Base-by-base conservation (phyloP, 1,140 invertebrate genomes). In the Drosophila orosa region DNA sequence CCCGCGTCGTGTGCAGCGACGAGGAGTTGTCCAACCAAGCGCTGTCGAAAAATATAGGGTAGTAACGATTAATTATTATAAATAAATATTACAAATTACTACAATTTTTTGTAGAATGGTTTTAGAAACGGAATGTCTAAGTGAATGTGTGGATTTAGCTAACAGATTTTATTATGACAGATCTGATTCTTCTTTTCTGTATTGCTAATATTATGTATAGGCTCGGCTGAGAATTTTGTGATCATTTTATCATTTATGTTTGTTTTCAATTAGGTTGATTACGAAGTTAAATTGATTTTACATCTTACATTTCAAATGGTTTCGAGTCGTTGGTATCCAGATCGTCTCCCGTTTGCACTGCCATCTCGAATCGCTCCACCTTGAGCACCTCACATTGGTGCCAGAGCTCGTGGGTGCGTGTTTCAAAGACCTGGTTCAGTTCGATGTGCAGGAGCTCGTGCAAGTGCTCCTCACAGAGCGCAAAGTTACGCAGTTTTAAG, bases 401-500 rank as follows among this genome's bases (percentile, higher is more conserved):
- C 82, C 82, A 86, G 13, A 86, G 61, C 47, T 86, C 82, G 31
- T 86, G 80, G 57, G 82, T 86, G 37, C 82, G 78, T 33, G 73
- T 63, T 60, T 86, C 82, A 52, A 86, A 86, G 40, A 83, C 78
- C 71, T 86, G 80, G 44, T 83, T 84, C 48, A 86, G 80, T 80
- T 86, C 80, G 35, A 86, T 83, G 63, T 86, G 82, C 25, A 86
- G 66, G 40, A 86, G 74, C 68, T 86, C 80, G 45, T 86, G 82
- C 40, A 86, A 48, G 68, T 86, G 82, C 65, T 80, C 74, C 65
- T 86, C 82, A 63, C 82, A 86, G 54, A 86, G 71, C 52, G 63
- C 59, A 72, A 86, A 86, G 65, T 86, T 86, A 50, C 82, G 82
- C 62, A 86, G 42, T 80, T 86, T 86, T 86, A 86, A 86, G 82